A percentile compares a stretch with the other conserved stretches of the same genome.
Evolutionary conservation across 2,113 vertebrate genomes (phyloP).

Genomic region (Hemibagrus wyckioides): DNA sequence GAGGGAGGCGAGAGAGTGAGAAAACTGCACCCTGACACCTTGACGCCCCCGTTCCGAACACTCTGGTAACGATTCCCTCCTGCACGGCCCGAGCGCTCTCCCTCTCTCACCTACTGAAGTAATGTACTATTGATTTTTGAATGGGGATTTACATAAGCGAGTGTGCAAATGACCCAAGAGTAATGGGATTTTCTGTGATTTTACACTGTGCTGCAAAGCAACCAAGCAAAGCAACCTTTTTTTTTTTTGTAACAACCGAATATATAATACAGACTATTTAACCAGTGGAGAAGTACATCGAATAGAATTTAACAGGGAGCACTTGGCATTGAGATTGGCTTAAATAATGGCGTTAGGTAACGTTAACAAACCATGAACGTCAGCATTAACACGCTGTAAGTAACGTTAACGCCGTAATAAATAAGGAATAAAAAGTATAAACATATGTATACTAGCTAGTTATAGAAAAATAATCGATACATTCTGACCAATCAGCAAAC

Average conservation of each 20-base stretch:
- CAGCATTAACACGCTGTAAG: background rate
- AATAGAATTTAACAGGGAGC: background rate
- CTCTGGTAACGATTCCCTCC: constrained; percentile 46
- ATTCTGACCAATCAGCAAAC: background rate
- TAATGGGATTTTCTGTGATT: constrained; percentile 44
- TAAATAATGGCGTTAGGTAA: background rate
- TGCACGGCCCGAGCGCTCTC: constrained; percentile 51
- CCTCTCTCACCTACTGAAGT: constrained; percentile 48
- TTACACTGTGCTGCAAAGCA: constrained; percentile 39
- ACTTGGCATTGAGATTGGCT: background rate
- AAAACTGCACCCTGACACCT: constrained; percentile 46
- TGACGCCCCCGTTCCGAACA: constrained; percentile 16
- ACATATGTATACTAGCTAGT: background rate
- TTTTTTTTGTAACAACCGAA: constrained; percentile 17
- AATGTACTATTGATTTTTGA: constrained; percentile 57
- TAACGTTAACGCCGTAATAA: background rate
- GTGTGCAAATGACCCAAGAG: constrained; percentile 44
- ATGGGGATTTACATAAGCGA: constrained; percentile 51
- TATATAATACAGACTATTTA: constrained; percentile 9
- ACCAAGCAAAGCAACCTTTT: constrained; percentile 26
- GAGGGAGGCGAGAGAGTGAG: constrained; percentile 26
- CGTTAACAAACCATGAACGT: background rate
- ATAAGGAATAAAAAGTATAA: background rate
- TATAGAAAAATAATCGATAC: background rate
- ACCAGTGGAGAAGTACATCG: constrained; percentile 16